Percentiles rank a stretch among this genome's conserved stretches.
Evolutionary conservation across 2,888 invertebrate genomes (phyloP).

Genomic region (Hemithea aestivaria): DNA sequence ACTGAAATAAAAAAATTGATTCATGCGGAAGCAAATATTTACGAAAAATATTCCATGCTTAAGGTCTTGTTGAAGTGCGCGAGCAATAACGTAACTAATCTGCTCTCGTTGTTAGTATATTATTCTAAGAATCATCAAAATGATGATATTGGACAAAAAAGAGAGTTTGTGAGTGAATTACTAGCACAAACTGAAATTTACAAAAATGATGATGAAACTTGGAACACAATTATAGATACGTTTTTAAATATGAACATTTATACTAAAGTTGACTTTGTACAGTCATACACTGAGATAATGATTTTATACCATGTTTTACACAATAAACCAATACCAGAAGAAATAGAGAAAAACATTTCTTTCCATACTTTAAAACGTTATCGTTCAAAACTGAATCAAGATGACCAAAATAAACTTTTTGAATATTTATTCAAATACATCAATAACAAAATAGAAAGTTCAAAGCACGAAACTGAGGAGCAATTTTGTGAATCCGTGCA

Average conservation of each 20-base stretch:
- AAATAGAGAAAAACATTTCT: conserved; percentile 39
- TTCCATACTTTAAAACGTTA: conserved; percentile 37
- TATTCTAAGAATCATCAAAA: conserved; percentile 45
- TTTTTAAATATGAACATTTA: conserved; percentile 48
- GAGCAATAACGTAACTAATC: conserved; percentile 31
- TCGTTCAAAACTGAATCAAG: conserved; percentile 33
- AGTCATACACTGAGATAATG: conserved; percentile 37
- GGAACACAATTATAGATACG: conserved; percentile 48
- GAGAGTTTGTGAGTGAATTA: conserved; percentile 38
- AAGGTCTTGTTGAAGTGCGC: conserved; percentile 42
- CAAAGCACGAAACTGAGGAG: conserved; percentile 28
- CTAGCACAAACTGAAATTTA: conserved; percentile 33
- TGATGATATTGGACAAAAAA: conserved; percentile 35
- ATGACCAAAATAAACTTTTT: conserved; percentile 45
- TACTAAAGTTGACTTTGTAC: conserved; percentile 30
- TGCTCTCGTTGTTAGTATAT: conserved; percentile 37
- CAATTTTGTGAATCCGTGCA: conserved; percentile 29
- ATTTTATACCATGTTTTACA: conserved; percentile 42
- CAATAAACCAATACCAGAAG: conserved; percentile 36
- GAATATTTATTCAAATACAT: conserved; percentile 38
- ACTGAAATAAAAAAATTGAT: conserved; percentile 40
- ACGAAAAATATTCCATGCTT: conserved; percentile 37
- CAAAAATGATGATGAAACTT: conserved; percentile 42
- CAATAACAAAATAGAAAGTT: conserved; percentile 30
- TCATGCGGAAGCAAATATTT: conserved; percentile 27